A percentile compares a stretch with the other conserved stretches of the same genome.
Evolutionary conservation across 1,140 invertebrate genomes (phyloP).

Genomic region (Orussus abietinus): DNA sequence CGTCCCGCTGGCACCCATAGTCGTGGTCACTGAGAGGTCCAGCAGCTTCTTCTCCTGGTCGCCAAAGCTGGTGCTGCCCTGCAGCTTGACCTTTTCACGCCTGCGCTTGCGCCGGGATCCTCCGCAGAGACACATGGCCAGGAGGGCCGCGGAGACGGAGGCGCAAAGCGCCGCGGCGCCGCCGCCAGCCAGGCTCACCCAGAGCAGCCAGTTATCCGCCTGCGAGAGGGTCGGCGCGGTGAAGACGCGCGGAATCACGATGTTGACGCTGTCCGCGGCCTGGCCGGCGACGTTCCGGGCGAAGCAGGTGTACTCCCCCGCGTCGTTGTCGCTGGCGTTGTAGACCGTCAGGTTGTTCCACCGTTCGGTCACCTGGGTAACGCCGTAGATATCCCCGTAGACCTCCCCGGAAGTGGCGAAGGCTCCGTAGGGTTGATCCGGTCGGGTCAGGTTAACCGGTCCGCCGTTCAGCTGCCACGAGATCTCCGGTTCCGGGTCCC

Average conservation of each 20-base stretch:
- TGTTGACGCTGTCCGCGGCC: conserved; percentile 64
- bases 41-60: conserved; percentile 81
- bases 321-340: conserved; percentile 71
- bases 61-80: conserved; percentile 72
- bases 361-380: conserved; percentile 45
- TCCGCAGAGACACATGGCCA: conserved; percentile 59
- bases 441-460: conserved; percentile 43
- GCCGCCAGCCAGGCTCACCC: conserved; percentile 57
- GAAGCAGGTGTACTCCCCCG: conserved; percentile 76
- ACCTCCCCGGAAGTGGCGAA: conserved; percentile 35
- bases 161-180: conserved; percentile 51
- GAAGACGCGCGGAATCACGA: conserved; percentile 68
- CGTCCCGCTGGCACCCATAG: conserved; percentile 61
- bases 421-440: conserved; percentile 17
- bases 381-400: conserved; percentile 22
- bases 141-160: conserved; percentile 52
- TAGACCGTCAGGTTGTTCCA: conserved; percentile 72
- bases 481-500: conserved; percentile 78
- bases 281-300: conserved; percentile 72
- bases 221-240: conserved; percentile 62
- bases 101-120: conserved; percentile 48
- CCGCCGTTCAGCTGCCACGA: conserved; percentile 79
- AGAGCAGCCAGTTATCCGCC: conserved; percentile 58
- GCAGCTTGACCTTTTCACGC: conserved; percentile 62
- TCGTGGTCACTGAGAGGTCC: conserved; percentile 73